Evolutionary conservation across 2,888 invertebrate species (phyloP).

Genomic region (Drosophila gaucha): DNA sequence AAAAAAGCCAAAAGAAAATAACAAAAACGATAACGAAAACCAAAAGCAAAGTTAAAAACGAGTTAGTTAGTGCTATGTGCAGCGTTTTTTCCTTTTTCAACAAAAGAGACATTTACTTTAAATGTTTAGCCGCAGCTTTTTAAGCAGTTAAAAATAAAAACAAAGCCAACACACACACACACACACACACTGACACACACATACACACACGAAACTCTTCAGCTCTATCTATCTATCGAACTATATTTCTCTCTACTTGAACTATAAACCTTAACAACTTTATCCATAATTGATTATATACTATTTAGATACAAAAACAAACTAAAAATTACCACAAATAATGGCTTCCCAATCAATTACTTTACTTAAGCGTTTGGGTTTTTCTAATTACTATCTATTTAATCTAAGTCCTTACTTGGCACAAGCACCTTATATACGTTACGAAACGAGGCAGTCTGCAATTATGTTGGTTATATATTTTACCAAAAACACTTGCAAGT

Average conservation of each 20-base stretch:
- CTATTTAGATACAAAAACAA: slow-evolving; percentile 47
- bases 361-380: slow-evolving; percentile 60
- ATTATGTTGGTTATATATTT: slow-evolving; percentile 32
- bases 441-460: slow-evolving; percentile 14
- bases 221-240: slow-evolving; percentile 41
- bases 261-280: slow-evolving; percentile 54
- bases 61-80: slow-evolving; percentile 72
- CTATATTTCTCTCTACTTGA: slow-evolving; percentile 48
- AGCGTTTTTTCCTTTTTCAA: slow-evolving; percentile 68
- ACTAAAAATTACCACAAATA: slow-evolving; percentile 20
- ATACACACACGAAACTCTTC: slow-evolving; percentile 15
- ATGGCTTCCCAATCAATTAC: slow-evolving; percentile 67
- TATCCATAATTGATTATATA: slow-evolving; percentile 57
- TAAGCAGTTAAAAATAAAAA: slow-evolving; percentile 30
- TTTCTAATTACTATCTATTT: slow-evolving; percentile 31
- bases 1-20: slow-evolving; percentile 32
- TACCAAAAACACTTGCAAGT: slow-evolving; percentile 18
- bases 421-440: slow-evolving; percentile 47
- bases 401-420: slow-evolving; percentile 42
- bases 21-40: slow-evolving; percentile 25
- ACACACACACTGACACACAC: slow-evolving; percentile 11
- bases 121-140: slow-evolving; percentile 75
- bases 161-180: slow-evolving; percentile 11
- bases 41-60: slow-evolving; percentile 56
- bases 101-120: slow-evolving; percentile 71